Conservation (phyloP, 1,140 invertebrate species). For the Aradophagus sp. region DNA sequence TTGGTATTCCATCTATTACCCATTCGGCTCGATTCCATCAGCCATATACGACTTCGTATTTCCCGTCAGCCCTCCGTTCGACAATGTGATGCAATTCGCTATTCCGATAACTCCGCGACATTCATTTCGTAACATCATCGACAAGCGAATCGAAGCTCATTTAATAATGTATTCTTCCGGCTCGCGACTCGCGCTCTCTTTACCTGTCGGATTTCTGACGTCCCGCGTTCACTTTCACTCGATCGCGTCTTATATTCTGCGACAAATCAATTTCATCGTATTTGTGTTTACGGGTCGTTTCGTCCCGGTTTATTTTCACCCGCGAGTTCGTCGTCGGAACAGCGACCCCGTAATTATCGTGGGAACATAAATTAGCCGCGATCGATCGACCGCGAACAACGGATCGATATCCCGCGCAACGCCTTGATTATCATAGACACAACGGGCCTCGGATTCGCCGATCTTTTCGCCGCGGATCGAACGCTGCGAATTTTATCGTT, state of each 20-base stretch:
- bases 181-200: too few species aligned
- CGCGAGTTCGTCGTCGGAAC: background rate
- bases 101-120: constrained; percentile 52
- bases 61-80: constrained; percentile 36
- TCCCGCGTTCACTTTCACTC: constrained; percentile 15
- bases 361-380: too few species aligned
- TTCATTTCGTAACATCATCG: constrained; percentile 52
- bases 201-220: constrained; percentile 24
- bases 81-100: constrained; percentile 54
- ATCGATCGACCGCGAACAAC: too few species aligned
- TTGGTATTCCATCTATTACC: constrained; percentile 46
- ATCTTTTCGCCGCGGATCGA: too few species aligned
- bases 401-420: too few species aligned
- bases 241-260: constrained; percentile 8
- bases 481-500: background rate
- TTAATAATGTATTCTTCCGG: constrained; percentile 38
- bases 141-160: constrained; percentile 49
- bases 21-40: constrained; percentile 51
- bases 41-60: constrained; percentile 51
- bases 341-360: too few species aligned
- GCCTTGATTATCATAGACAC: too few species aligned
- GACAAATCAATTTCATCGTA: constrained; percentile 11
- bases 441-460: too few species aligned
- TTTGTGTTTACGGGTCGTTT: constrained; percentile 4
- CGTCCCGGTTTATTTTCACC: background rate